A percentile compares a stretch with the other conserved stretches of the same genome.
phyloP scores from a whole-genome alignment of 2,113 vertebrate genomes.

The Pristiophorus japonicus region DNA sequence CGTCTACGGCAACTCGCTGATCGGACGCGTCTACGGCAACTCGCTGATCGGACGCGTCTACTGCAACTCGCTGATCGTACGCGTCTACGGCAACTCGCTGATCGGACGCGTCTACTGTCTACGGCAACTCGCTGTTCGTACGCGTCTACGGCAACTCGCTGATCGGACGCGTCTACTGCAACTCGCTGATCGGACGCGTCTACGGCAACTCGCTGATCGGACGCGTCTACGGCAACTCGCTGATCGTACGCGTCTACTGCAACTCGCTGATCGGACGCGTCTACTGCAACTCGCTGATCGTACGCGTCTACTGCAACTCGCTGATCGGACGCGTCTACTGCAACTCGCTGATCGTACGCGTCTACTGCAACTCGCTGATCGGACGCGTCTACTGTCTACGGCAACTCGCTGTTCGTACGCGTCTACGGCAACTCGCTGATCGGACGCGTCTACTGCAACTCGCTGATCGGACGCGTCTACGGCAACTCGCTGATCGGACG shows the following conservation, averaged over 20 bases:
- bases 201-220: not conserved
- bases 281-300: too few relatives aligned
- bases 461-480: not conserved
- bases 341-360: too few relatives aligned
- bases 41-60: too few relatives aligned
- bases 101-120: not conserved
- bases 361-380: not conserved
- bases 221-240: too few relatives aligned
- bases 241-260: too few relatives aligned
- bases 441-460: too few relatives aligned
- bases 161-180: too few relatives aligned
- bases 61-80: not conserved
- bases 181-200: not conserved
- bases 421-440: too few relatives aligned
- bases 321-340: not conserved
- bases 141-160: too few relatives aligned
- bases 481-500: too few relatives aligned
- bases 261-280: not conserved
- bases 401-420: not conserved
- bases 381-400: not conserved
- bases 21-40: not conserved
- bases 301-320: too few relatives aligned
- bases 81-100: too few relatives aligned
- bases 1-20: not conserved
- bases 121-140: not conserved